Evolutionary conservation across 2,113 vertebrate genomes (phyloP).

Genomic region (Esox niger): DNA sequence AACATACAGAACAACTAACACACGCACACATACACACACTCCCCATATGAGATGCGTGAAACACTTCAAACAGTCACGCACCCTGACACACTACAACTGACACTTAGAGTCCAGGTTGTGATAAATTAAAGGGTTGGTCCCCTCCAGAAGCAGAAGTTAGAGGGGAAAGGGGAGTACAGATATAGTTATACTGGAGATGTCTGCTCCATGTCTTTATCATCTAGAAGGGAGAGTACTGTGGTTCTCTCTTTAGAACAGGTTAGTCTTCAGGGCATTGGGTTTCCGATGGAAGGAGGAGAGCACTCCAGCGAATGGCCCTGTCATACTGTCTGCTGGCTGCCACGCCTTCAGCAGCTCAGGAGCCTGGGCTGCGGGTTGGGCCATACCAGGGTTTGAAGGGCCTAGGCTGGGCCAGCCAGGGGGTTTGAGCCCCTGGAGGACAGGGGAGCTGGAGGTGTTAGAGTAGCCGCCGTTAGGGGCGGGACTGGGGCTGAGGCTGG

Average conservation of each 20-base stretch:
- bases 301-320: constrained; percentile 91
- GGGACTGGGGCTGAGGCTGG: constrained; percentile 89
- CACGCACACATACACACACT: constrained; percentile 5
- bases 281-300: constrained; percentile 95
- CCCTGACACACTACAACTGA: neutral
- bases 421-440: constrained; percentile 81
- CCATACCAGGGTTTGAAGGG: constrained; percentile 73
- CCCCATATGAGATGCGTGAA: neutral
- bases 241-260: constrained; percentile 84
- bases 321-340: constrained; percentile 88
- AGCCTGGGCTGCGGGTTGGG: constrained; percentile 68
- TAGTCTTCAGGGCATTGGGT: constrained; percentile 85
- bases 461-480: constrained; percentile 69
- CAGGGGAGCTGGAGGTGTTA: constrained; percentile 73
- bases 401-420: constrained; percentile 82
- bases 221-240: neutral
- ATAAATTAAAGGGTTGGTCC: constrained; percentile 3
- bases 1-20: neutral
- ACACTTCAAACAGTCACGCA: constrained; percentile 10
- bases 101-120: neutral
- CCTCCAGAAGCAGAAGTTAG: neutral
- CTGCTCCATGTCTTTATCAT: neutral
- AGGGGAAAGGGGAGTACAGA: neutral
- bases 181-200: neutral
- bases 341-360: constrained; percentile 91